Base-by-base conservation (phyloP, 1,140 invertebrate species). In the Dryas iulia region DNA sequence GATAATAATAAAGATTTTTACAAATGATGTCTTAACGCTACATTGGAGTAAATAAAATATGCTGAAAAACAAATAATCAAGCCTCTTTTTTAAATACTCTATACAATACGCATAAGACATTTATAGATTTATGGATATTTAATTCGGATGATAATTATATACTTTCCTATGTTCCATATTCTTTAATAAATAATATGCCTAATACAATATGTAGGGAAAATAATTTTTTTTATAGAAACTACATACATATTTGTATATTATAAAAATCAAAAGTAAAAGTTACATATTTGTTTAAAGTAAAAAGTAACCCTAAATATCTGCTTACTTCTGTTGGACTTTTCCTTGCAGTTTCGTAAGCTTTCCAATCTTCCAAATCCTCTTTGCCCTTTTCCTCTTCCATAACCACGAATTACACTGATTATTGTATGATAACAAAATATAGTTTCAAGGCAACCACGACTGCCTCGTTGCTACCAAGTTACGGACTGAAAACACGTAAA, bases 281-380 rank as follows among this genome's bases (percentile, higher is more conserved):
- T 35, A n/a, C 5, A 10, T 35, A 3, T 14, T 3, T 35, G 5
- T 6, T 39, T 39, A 2, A 47, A 47, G 18, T 47, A 47, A 47
- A 18, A 8, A 1, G 14, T 47, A 47, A 47, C 39, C 6, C 18
- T 18, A 18, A 18, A n/a, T 28, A 18, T 10, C 7, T 18, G 77
- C 75, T 81, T 74, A 93, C 92, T 73, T 92, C 90, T 8, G 79
- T 82, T 21, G 81, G 84, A 68, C 71, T 90, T 89, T 90, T 92
- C 14, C 74, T 89, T 71, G 93, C 93, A 0, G 93, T 90, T 86
- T 95, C 94, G 79, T 94, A 96, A 57, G 95, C 93, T 78, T 93
- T 93, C 92, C 95, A 95, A 83, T 96, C 95, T 76, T 95, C 95
- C 21, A 93, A 83, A 54, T 87, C 88, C 60, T 90, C 83, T 58